Percentiles rank a stretch among this genome's conserved stretches.
Conservation (phyloP, 2,797 vertebrate genomes). For the Momotus momota region DNA sequence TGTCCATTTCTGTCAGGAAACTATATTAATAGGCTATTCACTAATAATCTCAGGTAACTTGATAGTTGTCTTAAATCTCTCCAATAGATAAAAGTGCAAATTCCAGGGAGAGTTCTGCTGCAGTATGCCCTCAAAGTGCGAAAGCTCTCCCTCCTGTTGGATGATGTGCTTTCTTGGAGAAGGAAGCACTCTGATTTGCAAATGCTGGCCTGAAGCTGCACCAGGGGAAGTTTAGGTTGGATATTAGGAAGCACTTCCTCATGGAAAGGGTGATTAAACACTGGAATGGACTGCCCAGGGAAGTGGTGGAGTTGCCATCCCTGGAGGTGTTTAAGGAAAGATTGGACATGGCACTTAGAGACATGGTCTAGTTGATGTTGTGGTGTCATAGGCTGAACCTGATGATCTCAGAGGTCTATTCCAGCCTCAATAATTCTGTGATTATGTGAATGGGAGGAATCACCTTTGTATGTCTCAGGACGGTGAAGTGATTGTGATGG, state of each 20-base stretch:
- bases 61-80: neutral
- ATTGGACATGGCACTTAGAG: too few relatives aligned
- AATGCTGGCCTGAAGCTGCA: neutral
- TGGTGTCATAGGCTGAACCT: too few relatives aligned
- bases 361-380: too few relatives aligned
- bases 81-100: neutral
- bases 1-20: neutral
- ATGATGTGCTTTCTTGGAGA: neutral
- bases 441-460: neutral
- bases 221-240: too few relatives aligned
- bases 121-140: neutral
- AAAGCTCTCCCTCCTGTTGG: slow-evolving; percentile 2
- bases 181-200: neutral
- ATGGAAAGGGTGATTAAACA: too few relatives aligned
- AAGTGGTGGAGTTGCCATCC: too few relatives aligned
- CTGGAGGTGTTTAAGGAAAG: too few relatives aligned
- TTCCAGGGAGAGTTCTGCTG: neutral
- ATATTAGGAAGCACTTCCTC: too few relatives aligned
- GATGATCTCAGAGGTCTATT: too few relatives aligned
- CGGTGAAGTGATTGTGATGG: neutral
- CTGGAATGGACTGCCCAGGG: too few relatives aligned
- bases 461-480: neutral
- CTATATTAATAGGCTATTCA: slow-evolving; percentile 14
- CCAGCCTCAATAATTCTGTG: too few relatives aligned
- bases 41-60: neutral